A percentile compares a stretch with the other conserved stretches of the same genome.
These are phyloP conservation scores for Diaperis boleti DNA, from an alignment of 2,888 invertebrate genomes.

Conservation along the genomic window DNA sequence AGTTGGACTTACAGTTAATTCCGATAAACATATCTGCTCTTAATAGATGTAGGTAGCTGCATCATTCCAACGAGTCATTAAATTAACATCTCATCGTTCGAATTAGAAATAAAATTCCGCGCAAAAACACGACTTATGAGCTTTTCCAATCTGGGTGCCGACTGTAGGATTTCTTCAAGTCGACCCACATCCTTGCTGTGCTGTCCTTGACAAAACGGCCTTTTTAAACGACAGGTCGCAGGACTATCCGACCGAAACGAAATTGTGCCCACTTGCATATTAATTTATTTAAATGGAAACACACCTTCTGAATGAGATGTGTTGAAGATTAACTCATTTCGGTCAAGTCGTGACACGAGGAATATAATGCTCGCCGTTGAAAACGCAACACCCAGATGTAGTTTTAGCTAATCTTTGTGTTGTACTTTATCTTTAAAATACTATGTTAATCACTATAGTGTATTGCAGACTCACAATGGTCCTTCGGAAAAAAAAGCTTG, in stretches of 20 bases:
- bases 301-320: constrained; percentile 21
- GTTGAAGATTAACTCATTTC: constrained; percentile 26
- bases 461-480: too few relatives aligned
- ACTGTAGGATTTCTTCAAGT: not conserved
- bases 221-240: constrained; percentile 2
- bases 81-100: constrained; percentile 36
- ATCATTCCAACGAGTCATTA: constrained; percentile 37
- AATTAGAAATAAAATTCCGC: constrained; percentile 35
- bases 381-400: too few relatives aligned
- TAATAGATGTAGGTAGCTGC: constrained; percentile 44
- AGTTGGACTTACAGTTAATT: constrained; percentile 34
- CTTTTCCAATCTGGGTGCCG: not conserved
- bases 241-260: constrained; percentile 9
- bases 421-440: too few relatives aligned
- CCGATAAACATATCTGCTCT: constrained; percentile 41
- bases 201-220: constrained; percentile 4
- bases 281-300: constrained; percentile 25
- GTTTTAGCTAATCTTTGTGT: too few relatives aligned
- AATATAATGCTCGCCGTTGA: too few relatives aligned
- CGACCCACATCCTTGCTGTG: constrained; percentile 4
- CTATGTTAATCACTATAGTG: too few relatives aligned
- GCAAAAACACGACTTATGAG: constrained; percentile 21
- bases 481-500: too few relatives aligned
- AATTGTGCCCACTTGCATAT: constrained; percentile 9
- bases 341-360: constrained; percentile 21